Conservation (phyloP, 2,113 vertebrate genomes). For the Pomatorhinus ruficollis region DNA sequence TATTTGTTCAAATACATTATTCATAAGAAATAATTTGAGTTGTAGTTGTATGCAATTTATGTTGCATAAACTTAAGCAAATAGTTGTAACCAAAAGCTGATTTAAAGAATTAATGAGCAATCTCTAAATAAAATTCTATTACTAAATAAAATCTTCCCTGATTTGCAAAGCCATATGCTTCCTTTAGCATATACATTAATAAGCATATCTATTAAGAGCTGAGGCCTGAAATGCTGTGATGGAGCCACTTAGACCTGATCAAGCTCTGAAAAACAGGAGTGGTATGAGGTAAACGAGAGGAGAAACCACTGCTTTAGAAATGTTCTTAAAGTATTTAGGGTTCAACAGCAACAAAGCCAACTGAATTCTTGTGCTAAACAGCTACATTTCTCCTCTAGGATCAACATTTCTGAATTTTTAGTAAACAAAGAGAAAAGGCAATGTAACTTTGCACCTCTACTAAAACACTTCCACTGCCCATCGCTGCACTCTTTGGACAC, state of each 20-base stretch:
- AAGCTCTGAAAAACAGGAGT: background rate
- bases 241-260: background rate
- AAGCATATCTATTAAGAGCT: background rate
- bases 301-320: background rate
- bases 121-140: slow-evolving; percentile 30
- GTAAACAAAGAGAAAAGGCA: background rate
- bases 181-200: background rate
- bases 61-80: slow-evolving; percentile 51
- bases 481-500: background rate
- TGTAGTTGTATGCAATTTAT: slow-evolving; percentile 5
- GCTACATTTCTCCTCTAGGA: background rate
- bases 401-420: background rate
- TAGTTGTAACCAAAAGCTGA: slow-evolving; percentile 29
- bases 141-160: background rate
- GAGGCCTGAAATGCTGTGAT: background rate
- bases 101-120: slow-evolving; percentile 56
- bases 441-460: background rate
- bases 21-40: slow-evolving; percentile 44
- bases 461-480: background rate
- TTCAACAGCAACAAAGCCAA: background rate
- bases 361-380: background rate
- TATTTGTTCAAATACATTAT: slow-evolving; percentile 59
- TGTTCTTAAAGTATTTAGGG: background rate
- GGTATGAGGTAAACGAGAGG: background rate
- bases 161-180: background rate